phyloP scores from a whole-genome alignment of 2,113 vertebrate species.

The Quiscalus mexicanus region DNA sequence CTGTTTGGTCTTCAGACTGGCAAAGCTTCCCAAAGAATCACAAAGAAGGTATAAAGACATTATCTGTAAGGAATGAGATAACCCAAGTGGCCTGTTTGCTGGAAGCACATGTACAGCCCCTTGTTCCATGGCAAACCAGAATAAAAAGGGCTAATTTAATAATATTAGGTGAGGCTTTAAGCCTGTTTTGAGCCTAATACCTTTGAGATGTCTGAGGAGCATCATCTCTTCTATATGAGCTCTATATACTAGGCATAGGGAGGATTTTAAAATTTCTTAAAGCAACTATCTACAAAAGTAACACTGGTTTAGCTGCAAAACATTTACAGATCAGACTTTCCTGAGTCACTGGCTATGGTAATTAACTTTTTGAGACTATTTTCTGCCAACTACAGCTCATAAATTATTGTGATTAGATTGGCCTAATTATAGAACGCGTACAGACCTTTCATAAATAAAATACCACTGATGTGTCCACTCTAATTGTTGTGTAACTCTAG shows the following conservation, averaged over 20 bases:
- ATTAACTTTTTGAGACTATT: neutral
- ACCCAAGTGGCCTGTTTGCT: neutral
- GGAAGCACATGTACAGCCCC: neutral
- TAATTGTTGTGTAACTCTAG: conserved; percentile 62
- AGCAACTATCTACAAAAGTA: neutral
- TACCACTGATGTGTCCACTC: conserved; percentile 36
- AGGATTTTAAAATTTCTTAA: neutral
- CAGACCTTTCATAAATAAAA: conserved; percentile 60
- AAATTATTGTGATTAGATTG: neutral
- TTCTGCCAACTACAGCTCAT: conserved; percentile 6
- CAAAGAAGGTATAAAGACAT: neutral
- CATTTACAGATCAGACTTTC: neutral
- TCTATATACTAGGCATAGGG: neutral
- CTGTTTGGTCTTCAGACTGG: neutral
- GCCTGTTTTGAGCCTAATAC: neutral
- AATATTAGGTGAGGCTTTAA: neutral
- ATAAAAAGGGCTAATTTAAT: neutral
- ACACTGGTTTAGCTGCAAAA: neutral
- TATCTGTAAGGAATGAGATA: neutral
- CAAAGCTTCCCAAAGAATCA: neutral
- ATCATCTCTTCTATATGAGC: neutral
- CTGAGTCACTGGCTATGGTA: neutral
- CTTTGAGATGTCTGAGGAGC: neutral
- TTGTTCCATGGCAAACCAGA: neutral
- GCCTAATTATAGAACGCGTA: neutral